These are phyloP conservation scores for Cyrtonyx montezumae DNA, from an alignment of 2,113 vertebrate genomes.

Conservation along the genomic window DNA sequence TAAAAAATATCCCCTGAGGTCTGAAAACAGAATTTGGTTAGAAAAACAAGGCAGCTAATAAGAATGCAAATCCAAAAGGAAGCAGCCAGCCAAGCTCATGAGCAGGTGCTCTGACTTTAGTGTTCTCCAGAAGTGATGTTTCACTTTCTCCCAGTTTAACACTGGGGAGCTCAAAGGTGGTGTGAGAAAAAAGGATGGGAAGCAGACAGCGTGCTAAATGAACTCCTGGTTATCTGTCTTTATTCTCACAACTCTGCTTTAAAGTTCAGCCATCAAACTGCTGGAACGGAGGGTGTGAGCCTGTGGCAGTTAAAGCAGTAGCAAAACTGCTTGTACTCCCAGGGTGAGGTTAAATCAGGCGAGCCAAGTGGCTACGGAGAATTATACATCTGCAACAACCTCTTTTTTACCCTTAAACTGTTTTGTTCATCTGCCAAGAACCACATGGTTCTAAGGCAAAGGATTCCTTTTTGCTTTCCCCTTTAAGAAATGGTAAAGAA, in stretches of 20 bases:
- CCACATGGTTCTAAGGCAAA: slow-evolving; percentile 40
- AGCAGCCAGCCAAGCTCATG: background rate
- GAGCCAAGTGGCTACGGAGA: slow-evolving; percentile 45
- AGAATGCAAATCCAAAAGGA: background rate
- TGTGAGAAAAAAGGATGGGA: background rate
- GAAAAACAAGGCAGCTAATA: background rate
- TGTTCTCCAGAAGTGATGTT: background rate
- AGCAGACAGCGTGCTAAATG: background rate
- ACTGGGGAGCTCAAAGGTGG: background rate
- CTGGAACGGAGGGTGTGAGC: slow-evolving; percentile 24
- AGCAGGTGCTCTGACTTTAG: slow-evolving; percentile 10
- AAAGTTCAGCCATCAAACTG: slow-evolving; percentile 15
- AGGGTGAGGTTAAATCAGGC: slow-evolving; percentile 46
- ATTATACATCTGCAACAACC: slow-evolving; percentile 40
- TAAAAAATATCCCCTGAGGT: background rate
- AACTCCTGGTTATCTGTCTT: background rate
- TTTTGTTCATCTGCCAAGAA: slow-evolving; percentile 64
- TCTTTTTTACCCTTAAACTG: slow-evolving; percentile 3
- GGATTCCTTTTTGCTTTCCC: slow-evolving; percentile 49
- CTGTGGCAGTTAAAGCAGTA: slow-evolving; percentile 53
- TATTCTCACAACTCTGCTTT: slow-evolving; percentile 4
- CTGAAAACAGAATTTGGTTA: background rate
- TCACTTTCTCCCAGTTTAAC: background rate
- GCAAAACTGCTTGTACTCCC: slow-evolving; percentile 18
- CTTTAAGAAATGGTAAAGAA: slow-evolving; percentile 59